Base-by-base conservation (phyloP, 2,888 invertebrate species). In the Smittia aterrima region DNA sequence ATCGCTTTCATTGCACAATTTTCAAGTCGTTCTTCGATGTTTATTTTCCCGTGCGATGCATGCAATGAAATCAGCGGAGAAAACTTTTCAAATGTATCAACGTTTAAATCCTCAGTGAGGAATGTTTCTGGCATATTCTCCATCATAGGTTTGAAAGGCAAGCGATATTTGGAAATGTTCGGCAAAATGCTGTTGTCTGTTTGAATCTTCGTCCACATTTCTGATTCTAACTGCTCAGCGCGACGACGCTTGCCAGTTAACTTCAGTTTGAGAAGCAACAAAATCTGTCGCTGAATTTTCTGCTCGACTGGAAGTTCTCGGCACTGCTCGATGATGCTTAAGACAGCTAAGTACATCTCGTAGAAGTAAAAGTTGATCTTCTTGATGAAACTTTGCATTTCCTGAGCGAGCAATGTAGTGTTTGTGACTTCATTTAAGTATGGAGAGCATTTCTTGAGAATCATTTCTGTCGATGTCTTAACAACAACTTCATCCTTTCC, bases 51-150 rank as follows among this genome's bases (percentile, higher is more conserved):
- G 0, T 83, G 77, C 3, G 79, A 76, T 6, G 79, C 79, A 75
- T 81, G 80, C 78, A 82, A 79, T 72, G 82, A 78, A 67, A 83
- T 82, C 16, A 83, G 78, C 1, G 83, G 82, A 75, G 82, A 82
- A 82, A 83, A 83, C 72, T 80, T 81, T 71, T 81, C 80, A 40
- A 82, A 83, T 74, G 81, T 82, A 62, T 81, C 82, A n/a, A 83
- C 80, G 76, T 78, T 79, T 0, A 83, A 75, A 76, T 83, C 83
- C 64, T 79, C 79, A 66, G 80, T 75, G 41, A 78, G 70, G 72
- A 77, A 75, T 74, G 81, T 79, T 74, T 81, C 80, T 0, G 82
- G 75, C 0, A 81, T 80, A 20, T 81, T 79, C 40, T 82, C 79
- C 0, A 83, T 80, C 71, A 83, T 79, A 1, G 82, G 80, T 75